Percentiles rank a stretch among this genome's conserved stretches.
phyloP scores from a whole-genome alignment of 1,140 invertebrate species.

The Cepaea nemoralis region DNA sequence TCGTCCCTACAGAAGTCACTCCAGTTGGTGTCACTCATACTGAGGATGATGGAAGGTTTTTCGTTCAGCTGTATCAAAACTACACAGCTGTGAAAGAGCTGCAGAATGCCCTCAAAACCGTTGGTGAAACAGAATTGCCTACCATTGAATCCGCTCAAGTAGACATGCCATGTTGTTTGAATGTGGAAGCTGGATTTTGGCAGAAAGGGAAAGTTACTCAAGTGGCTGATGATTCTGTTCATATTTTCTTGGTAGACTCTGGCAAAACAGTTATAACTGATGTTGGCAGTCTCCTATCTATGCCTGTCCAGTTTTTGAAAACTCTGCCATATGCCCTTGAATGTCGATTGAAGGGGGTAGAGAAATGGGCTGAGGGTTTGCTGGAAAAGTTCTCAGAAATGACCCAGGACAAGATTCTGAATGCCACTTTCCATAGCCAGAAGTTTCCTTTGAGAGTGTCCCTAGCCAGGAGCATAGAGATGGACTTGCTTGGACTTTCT shows the following conservation, averaged over 20 bases:
- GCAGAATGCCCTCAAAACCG: constrained; percentile 35
- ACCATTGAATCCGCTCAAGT: constrained; percentile 52
- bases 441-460: constrained; percentile 48
- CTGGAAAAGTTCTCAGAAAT: constrained; percentile 51
- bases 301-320: constrained; percentile 47
- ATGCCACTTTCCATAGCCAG: constrained; percentile 49
- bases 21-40: constrained; percentile 54
- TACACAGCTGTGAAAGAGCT: constrained; percentile 74
- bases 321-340: constrained; percentile 54
- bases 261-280: constrained; percentile 79
- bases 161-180: constrained; percentile 79
- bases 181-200: constrained; percentile 81
- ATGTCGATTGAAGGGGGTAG: constrained; percentile 52
- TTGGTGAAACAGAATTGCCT: constrained; percentile 18
- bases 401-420: constrained; percentile 57
- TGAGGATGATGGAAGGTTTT: constrained; percentile 71
- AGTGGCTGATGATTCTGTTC: constrained; percentile 36
- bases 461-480: constrained; percentile 46
- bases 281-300: neutral
- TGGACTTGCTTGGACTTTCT: constrained; percentile 42
- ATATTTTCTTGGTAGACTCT: constrained; percentile 82
- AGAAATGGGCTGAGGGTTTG: constrained; percentile 57
- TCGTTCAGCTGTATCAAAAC: constrained; percentile 69
- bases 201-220: constrained; percentile 79
- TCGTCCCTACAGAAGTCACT: constrained; percentile 41